These are phyloP conservation scores for Drosophila sp. DNA, from an alignment of 1,140 invertebrate genomes.

Conservation along the genomic window DNA sequence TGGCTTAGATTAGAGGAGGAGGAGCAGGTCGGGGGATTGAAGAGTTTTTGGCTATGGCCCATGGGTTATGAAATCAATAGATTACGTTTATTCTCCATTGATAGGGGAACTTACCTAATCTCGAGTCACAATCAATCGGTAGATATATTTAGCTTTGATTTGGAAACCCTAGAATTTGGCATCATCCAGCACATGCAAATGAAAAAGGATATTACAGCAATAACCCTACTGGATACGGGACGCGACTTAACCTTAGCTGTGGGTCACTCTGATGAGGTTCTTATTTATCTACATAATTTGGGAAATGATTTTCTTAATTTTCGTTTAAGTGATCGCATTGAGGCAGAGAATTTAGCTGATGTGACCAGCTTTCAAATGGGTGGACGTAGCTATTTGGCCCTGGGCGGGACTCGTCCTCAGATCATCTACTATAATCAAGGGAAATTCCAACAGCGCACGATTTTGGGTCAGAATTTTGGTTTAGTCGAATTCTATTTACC, in stretches of 20 bases:
- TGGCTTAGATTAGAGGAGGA: not conserved
- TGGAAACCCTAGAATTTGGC: conserved; percentile 65
- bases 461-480: conserved; percentile 79
- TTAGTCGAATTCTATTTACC: conserved; percentile 82
- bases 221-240: conserved; percentile 65
- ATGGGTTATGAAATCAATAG: not conserved
- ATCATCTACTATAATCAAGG: conserved; percentile 82
- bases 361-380: conserved; percentile 81
- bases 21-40: not conserved
- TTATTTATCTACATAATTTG: conserved; percentile 58
- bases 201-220: conserved; percentile 32
- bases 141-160: conserved; percentile 66
- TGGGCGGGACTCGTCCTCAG: conserved; percentile 80
- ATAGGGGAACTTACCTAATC: conserved; percentile 48
- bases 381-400: conserved; percentile 83
- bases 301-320: conserved; percentile 18
- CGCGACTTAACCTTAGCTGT: conserved; percentile 68
- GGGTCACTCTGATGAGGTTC: conserved; percentile 54
- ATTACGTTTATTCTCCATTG: conserved; percentile 49
- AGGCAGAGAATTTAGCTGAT: conserved; percentile 44
- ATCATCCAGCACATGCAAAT: conserved; percentile 68
- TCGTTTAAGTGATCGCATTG: conserved; percentile 53
- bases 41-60: conserved; percentile 1
- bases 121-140: conserved; percentile 46
- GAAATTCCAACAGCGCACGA: conserved; percentile 60